Base-by-base conservation (phyloP, 1,140 invertebrate genomes). In the Branchinecta lynchi region DNA sequence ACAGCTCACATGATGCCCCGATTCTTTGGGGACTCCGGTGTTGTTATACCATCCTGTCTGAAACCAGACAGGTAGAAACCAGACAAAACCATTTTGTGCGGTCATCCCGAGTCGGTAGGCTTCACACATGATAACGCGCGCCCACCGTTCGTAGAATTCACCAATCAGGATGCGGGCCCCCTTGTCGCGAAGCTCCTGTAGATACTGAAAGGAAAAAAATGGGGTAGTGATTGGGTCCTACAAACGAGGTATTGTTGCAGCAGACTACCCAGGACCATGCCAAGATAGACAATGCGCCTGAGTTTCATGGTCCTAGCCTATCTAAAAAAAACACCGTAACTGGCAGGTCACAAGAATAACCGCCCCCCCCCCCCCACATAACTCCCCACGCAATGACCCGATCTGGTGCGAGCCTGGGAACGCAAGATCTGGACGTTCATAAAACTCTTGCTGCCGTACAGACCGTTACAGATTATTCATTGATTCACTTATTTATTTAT, bases 161-260 rank as follows among this genome's bases (percentile, higher is more conserved):
- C 87, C 88, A 74, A 92, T 90, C 44, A 93, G 90, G 12, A 93
- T 89, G 70, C 81, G 81, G 6, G 80, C 79, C 72, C 79, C 81
- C 71, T 85, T 85, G 6, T 80, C 76, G 73, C 87, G 87, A 43
- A 91, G 74, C 72, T 87, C 84, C 74, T 83, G 78, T 72, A 91
- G 80, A 75, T 88, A 85, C 87, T 89, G 74, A 21, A 75, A 76
- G 73, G 74, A 75, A 12, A 67, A 66, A 72, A 76, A 72, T 46
- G 51, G 43, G 32, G 32, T 32, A 32, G 32, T 32, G 32, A 32
- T 5, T 32, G 32, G 32, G 32, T 32, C 32, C 5, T 32, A 32
- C 32, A 5, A 32, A 5, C 32, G 32, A 32, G 32, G 32, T 32
- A 32, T 5, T 32, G 32, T 5, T 32, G 5, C 32, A 32, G 32